Percentiles rank a stretch among this genome's conserved stretches.
phyloP scores from a whole-genome alignment of 2,888 invertebrate species.

The Chirona hameri region DNA sequence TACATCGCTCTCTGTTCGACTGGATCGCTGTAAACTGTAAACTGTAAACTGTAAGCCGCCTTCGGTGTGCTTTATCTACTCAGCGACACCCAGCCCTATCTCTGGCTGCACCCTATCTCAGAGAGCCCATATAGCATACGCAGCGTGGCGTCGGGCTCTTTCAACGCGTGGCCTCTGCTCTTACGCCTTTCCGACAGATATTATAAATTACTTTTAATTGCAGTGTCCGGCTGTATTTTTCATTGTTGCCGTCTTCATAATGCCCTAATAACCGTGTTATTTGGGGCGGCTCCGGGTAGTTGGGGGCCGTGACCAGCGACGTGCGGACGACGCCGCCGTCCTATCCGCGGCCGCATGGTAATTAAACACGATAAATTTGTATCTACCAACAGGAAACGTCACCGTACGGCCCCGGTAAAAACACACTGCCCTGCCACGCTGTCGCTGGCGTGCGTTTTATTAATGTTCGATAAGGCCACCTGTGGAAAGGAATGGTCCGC shows the following conservation, averaged over 20 bases:
- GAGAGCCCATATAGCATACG: not conserved
- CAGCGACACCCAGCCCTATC: too few relatives aligned
- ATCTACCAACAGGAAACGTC: not conserved
- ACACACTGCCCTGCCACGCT: not conserved
- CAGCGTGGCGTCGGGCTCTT: not conserved
- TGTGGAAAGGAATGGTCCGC: not conserved
- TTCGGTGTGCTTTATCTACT: too few relatives aligned
- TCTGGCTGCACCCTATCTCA: not conserved
- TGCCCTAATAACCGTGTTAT: not conserved
- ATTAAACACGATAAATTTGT: slow-evolving; percentile 7
- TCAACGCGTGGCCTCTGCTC: not conserved
- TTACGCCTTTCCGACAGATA: not conserved
- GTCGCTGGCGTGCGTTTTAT: not conserved
- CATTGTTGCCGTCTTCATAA: slow-evolving; percentile 10
- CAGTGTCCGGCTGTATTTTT: not conserved
- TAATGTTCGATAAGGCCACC: not conserved
- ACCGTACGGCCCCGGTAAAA: not conserved
- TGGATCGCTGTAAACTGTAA: too few relatives aligned
- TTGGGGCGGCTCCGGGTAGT: not conserved
- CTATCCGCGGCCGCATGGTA: not conserved
- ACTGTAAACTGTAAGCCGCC: too few relatives aligned
- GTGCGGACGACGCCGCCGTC: not conserved
- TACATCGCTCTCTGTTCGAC: too few relatives aligned
- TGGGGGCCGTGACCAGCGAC: not conserved
- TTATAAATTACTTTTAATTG: slow-evolving; percentile 14